These are phyloP conservation scores for Megalops cyprinoides DNA, from an alignment of 2,797 vertebrate genomes.

Conservation along the genomic window DNA sequence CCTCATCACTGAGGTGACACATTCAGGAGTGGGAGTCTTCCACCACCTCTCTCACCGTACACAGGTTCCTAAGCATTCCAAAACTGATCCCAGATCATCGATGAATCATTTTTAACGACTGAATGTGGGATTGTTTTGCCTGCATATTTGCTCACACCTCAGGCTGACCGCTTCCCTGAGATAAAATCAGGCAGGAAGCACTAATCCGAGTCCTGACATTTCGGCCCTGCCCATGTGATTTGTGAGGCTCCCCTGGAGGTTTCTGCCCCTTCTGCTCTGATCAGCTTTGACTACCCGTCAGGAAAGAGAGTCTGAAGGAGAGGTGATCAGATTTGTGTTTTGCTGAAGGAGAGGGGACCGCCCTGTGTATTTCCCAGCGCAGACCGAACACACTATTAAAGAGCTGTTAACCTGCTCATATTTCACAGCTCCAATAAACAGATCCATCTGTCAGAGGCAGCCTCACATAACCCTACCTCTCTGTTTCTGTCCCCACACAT, in stretches of 20 bases:
- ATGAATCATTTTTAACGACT: background rate
- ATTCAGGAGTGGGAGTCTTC: background rate
- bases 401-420: background rate
- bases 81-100: background rate
- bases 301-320: background rate
- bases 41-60: background rate
- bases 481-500: background rate
- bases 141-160: background rate
- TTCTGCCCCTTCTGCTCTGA: slow-evolving; percentile 1
- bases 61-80: too few relatives aligned
- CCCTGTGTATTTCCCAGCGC: too few relatives aligned
- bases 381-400: background rate
- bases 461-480: background rate
- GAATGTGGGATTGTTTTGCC: background rate
- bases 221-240: background rate
- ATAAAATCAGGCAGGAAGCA: background rate
- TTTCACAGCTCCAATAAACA: background rate
- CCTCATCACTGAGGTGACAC: background rate
- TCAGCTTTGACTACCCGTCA: background rate
- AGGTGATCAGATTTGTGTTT: too few relatives aligned
- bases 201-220: background rate
- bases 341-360: background rate
- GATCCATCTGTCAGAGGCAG: background rate
- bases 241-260: background rate
- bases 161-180: background rate